Evolutionary conservation across 2,888 invertebrate species (phyloP).

Genomic region (Arctia plantaginis): DNA sequence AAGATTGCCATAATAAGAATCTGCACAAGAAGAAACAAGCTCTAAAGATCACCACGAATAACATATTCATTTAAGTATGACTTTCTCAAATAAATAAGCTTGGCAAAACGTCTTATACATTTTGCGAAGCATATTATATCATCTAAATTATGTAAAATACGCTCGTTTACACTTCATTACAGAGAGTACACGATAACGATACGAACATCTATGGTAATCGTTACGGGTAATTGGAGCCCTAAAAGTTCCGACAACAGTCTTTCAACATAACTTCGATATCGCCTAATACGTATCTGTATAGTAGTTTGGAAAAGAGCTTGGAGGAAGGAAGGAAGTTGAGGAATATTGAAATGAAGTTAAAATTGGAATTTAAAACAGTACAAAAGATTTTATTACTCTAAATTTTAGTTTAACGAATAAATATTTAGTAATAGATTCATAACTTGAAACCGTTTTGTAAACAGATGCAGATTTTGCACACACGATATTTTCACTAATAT

Average conservation of each 20-base stretch:
- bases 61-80: not conserved
- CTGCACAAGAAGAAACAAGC: not conserved
- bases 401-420: no score
- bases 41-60: not conserved
- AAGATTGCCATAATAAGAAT: not conserved
- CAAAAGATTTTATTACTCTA: not conserved
- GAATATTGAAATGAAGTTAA: no score
- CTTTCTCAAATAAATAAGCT: not conserved
- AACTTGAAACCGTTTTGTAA: not conserved
- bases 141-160: not conserved
- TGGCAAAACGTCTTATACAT: not conserved
- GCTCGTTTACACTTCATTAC: not conserved
- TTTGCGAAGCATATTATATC: not conserved
- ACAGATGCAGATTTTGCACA: not conserved
- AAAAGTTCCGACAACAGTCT: no score
- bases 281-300: no score
- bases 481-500: not conserved
- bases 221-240: no score
- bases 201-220: no score
- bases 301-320: no score
- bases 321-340: no score
- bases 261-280: no score
- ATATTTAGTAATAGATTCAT: no score
- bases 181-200: not conserved
- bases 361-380: not conserved